A percentile compares a stretch with the other conserved stretches of the same genome.
Evolutionary conservation across 2,797 vertebrate genomes (phyloP).

Genomic region (Micropoecilia bifurca): DNA sequence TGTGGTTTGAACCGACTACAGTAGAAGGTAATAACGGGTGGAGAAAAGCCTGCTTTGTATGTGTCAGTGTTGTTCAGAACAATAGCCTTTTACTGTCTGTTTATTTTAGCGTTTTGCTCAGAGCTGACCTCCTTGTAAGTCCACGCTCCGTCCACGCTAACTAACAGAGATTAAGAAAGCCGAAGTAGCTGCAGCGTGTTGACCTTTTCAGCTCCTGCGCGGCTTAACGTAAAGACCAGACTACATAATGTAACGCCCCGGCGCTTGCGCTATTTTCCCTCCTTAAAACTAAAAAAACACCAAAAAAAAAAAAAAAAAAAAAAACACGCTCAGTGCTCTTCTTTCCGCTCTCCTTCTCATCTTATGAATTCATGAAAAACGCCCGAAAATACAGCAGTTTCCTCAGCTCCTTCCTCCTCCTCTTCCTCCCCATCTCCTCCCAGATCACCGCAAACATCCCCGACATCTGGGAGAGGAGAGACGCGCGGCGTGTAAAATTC

Average conservation of each 20-base stretch:
- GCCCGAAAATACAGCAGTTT: slow-evolving; percentile 45
- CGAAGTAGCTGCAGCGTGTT: slow-evolving; percentile 33
- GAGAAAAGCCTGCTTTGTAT: slow-evolving; percentile 45
- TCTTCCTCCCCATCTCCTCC: slow-evolving; percentile 14
- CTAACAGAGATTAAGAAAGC: slow-evolving; percentile 38
- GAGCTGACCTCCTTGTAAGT: slow-evolving; percentile 42
- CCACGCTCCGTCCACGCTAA: slow-evolving; percentile 2
- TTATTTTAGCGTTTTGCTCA: slow-evolving; percentile 45
- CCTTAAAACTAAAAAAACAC: slow-evolving; percentile 34
- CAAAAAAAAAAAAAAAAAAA: too few species aligned
- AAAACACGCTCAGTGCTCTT: slow-evolving; percentile 25
- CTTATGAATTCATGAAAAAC: slow-evolving; percentile 60
- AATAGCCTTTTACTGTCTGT: slow-evolving; percentile 41
- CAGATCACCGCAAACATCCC: slow-evolving; percentile 32
- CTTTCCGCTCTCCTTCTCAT: slow-evolving; percentile 30
- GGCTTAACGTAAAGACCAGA: slow-evolving; percentile 20
- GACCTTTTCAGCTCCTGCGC: slow-evolving; percentile 41
- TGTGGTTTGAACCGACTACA: slow-evolving; percentile 51
- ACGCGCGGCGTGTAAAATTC: slow-evolving; percentile 64
- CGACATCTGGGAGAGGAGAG: slow-evolving; percentile 68
- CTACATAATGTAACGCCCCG: slow-evolving; percentile 39
- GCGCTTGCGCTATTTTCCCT: slow-evolving; percentile 55
- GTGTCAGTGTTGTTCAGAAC: slow-evolving; percentile 57
- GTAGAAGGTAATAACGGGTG: slow-evolving; percentile 51
- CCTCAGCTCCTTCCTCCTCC: slow-evolving; percentile 16